Conservation (phyloP, 1,140 invertebrate genomes). For the Copidosoma floridanum region DNA sequence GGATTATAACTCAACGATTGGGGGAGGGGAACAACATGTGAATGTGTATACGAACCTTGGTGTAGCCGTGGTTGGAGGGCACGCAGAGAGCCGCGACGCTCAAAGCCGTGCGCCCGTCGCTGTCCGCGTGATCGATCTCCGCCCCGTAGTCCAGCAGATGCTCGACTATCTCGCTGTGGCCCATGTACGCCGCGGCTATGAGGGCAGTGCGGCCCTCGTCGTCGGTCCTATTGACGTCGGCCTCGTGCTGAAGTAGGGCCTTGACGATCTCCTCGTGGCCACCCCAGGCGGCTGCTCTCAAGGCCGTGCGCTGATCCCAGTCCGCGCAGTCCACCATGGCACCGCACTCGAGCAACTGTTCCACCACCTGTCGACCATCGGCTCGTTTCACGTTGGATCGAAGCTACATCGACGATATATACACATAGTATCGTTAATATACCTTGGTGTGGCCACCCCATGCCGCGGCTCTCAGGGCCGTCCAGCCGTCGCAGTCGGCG, state of each 20-base stretch:
- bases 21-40: too few species aligned
- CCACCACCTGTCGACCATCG: constrained; percentile 68
- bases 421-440: too few species aligned
- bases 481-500: constrained; percentile 87
- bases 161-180: constrained; percentile 88
- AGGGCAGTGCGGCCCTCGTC: constrained; percentile 85
- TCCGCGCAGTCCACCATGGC: constrained; percentile 80
- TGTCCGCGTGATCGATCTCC: constrained; percentile 82
- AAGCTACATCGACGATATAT: too few species aligned
- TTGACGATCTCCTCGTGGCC: constrained; percentile 77
- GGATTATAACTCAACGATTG: too few species aligned
- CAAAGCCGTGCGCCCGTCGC: constrained; percentile 89
- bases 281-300: constrained; percentile 84
- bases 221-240: constrained; percentile 79
- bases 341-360: constrained; percentile 74
- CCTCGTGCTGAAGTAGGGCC: constrained; percentile 70
- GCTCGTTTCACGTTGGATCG: too few species aligned
- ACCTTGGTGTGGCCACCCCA: constrained; percentile 91
- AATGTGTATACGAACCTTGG: too few species aligned
- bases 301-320: constrained; percentile 69
- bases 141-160: constrained; percentile 82
- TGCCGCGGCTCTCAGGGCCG: constrained; percentile 81
- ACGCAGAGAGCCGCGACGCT: constrained; percentile 89
- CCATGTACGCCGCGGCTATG: constrained; percentile 88
- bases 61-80: constrained; percentile 75